phyloP scores from a whole-genome alignment of 2,888 invertebrate species.

The Tanytarsus gracilentus region DNA sequence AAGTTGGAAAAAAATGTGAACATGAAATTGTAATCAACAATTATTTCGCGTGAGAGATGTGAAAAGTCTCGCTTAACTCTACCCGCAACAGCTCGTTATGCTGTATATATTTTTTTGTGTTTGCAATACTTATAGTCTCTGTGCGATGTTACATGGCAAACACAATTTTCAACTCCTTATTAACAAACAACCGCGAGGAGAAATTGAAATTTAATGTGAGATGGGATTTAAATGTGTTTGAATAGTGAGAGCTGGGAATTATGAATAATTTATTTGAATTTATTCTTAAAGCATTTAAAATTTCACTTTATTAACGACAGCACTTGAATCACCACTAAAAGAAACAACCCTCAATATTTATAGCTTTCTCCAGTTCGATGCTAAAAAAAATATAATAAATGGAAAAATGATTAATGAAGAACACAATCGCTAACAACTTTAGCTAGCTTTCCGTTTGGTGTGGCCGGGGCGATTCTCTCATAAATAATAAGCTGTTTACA shows the following conservation, averaged over 20 bases:
- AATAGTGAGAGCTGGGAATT: too few species aligned
- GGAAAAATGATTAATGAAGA: slow-evolving; percentile 1
- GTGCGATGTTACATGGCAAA: too few species aligned
- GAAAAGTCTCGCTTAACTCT: not conserved
- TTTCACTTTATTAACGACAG: not conserved
- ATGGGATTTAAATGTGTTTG: too few species aligned
- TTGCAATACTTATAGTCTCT: too few species aligned
- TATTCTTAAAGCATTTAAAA: not conserved
- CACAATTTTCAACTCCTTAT: too few species aligned
- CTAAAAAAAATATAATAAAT: not conserved
- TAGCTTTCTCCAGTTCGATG: too few species aligned
- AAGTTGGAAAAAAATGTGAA: not conserved
- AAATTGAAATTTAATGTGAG: too few species aligned
- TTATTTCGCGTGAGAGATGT: slow-evolving; percentile 27
- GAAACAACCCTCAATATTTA: too few species aligned
- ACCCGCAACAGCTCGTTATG: not conserved
- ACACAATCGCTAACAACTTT: not conserved
- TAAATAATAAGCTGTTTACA: slow-evolving; percentile 24
- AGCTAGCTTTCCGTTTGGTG: not conserved
- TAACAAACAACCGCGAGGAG: too few species aligned
- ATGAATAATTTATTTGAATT: not conserved
- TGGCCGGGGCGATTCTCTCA: not conserved
- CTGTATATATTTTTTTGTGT: too few species aligned
- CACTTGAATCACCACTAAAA: too few species aligned
- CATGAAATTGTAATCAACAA: slow-evolving; percentile 28